Percentiles rank a stretch among this genome's conserved stretches.
These are phyloP conservation scores for Notiomystis cincta DNA, from an alignment of 2,113 vertebrate genomes.

Conservation along the genomic window DNA sequence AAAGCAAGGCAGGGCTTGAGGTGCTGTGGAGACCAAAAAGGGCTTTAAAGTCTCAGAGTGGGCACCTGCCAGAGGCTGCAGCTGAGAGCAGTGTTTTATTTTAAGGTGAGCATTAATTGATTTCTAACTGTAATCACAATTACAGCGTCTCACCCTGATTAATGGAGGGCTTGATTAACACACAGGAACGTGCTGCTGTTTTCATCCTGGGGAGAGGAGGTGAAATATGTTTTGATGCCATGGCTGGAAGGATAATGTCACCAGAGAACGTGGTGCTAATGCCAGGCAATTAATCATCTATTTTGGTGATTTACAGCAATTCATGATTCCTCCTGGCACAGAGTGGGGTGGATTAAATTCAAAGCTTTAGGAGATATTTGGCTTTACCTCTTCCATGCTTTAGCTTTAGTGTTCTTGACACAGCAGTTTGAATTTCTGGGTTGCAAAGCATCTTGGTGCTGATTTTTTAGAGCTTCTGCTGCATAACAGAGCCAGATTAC, in stretches of 20 bases:
- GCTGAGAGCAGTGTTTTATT: conserved; percentile 7
- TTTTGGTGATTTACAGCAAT: not conserved
- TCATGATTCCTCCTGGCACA: not conserved
- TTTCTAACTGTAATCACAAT: conserved; percentile 73
- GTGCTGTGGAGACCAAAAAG: not conserved
- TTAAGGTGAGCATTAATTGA: conserved; percentile 75
- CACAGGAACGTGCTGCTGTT: conserved; percentile 24
- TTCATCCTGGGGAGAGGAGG: conserved; percentile 13
- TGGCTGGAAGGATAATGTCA: conserved; percentile 3
- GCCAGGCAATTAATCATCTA: conserved; percentile 41
- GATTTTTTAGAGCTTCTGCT: not conserved
- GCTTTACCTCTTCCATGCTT: not conserved
- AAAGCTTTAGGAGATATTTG: not conserved
- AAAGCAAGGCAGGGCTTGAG: not conserved
- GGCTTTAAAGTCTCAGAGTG: not conserved
- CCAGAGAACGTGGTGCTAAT: conserved; percentile 20
- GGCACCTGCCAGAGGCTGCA: not conserved
- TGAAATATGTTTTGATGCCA: not conserved
- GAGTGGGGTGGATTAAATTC: not conserved
- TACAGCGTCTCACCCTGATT: conserved; percentile 65
- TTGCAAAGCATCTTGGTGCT: not conserved
- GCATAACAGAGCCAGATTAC: not conserved
- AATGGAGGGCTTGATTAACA: conserved; percentile 67
- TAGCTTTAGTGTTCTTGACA: not conserved
- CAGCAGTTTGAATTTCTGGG: not conserved